phyloP scores from a whole-genome alignment of 1,140 invertebrate genomes.

The Dendroctonus ponderosae region DNA sequence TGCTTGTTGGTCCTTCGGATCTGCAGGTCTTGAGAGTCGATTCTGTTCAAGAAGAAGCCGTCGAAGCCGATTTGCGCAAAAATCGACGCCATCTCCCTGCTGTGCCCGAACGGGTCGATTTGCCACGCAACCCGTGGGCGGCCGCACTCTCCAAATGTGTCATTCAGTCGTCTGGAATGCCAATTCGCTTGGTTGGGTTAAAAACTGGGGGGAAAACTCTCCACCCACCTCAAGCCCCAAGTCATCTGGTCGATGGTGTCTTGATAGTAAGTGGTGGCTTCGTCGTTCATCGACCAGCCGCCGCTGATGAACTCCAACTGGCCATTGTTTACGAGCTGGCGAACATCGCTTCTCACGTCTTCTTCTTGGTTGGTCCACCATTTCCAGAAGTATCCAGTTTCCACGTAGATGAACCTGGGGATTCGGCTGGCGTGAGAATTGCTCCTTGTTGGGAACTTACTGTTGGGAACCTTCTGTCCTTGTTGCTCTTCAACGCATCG shows the following conservation, averaged over 20 bases:
- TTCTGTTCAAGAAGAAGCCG: slow-evolving; percentile 69
- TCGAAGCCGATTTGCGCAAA: slow-evolving; percentile 72
- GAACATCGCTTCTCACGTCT: slow-evolving; percentile 51
- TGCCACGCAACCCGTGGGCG: slow-evolving; percentile 70
- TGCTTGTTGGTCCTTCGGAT: slow-evolving; percentile 60
- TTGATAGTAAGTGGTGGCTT: slow-evolving; percentile 75
- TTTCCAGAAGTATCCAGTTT: slow-evolving; percentile 56
- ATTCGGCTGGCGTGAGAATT: not conserved
- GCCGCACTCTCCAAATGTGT: slow-evolving; percentile 65
- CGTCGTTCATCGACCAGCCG: slow-evolving; percentile 79
- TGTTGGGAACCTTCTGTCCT: slow-evolving; percentile 58
- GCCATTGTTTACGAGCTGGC: slow-evolving; percentile 56
- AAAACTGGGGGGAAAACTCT: not conserved
- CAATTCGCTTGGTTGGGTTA: not conserved
- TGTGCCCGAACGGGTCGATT: slow-evolving; percentile 75
- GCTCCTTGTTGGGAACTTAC: not conserved
- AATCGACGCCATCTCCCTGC: slow-evolving; percentile 66
- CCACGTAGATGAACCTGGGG: slow-evolving; percentile 46
- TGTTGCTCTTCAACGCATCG: slow-evolving; percentile 70
- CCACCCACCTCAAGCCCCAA: slow-evolving; percentile 57
- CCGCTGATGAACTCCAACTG: slow-evolving; percentile 74
- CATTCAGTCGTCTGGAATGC: slow-evolving; percentile 40
- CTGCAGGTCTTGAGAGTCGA: slow-evolving; percentile 73
- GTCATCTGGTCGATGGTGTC: slow-evolving; percentile 81
- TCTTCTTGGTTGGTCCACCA: slow-evolving; percentile 69